These are phyloP conservation scores for Lerema accius DNA, from an alignment of 1,140 invertebrate species.

Conservation along the genomic window DNA sequence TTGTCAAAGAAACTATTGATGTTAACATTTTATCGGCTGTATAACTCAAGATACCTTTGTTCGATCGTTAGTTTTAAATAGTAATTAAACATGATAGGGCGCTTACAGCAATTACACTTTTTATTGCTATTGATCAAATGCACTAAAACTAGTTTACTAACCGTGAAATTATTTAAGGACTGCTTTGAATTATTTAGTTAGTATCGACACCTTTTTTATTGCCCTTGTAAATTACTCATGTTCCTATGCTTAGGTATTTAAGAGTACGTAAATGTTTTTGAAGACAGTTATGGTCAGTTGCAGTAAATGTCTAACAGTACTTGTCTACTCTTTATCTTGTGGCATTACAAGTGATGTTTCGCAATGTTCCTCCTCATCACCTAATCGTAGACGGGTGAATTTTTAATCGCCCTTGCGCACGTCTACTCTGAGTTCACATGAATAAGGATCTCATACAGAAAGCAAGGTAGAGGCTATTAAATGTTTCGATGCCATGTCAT, in stretches of 20 bases:
- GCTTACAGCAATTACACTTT: constrained; percentile 20
- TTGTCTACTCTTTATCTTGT: neutral
- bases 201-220: too few relatives aligned
- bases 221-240: too few relatives aligned
- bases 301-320: too few relatives aligned
- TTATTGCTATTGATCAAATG: constrained; percentile 15
- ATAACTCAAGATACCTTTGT: constrained; percentile 16
- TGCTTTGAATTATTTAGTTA: too few relatives aligned
- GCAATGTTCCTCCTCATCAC: neutral
- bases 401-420: neutral
- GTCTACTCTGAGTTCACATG: neutral
- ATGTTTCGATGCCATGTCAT: too few relatives aligned
- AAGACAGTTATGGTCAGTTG: too few relatives aligned
- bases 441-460: neutral
- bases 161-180: neutral
- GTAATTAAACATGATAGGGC: constrained; percentile 23
- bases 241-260: too few relatives aligned
- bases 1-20: constrained; percentile 31
- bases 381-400: neutral
- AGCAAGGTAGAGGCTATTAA: too few relatives aligned
- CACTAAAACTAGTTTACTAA: neutral
- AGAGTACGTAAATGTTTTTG: too few relatives aligned
- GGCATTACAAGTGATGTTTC: neutral
- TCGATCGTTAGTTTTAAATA: constrained; percentile 29
- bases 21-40: constrained; percentile 29